Evolutionary conservation across 2,888 invertebrate genomes (phyloP).

Genomic region (Synergus gifuensis): DNA sequence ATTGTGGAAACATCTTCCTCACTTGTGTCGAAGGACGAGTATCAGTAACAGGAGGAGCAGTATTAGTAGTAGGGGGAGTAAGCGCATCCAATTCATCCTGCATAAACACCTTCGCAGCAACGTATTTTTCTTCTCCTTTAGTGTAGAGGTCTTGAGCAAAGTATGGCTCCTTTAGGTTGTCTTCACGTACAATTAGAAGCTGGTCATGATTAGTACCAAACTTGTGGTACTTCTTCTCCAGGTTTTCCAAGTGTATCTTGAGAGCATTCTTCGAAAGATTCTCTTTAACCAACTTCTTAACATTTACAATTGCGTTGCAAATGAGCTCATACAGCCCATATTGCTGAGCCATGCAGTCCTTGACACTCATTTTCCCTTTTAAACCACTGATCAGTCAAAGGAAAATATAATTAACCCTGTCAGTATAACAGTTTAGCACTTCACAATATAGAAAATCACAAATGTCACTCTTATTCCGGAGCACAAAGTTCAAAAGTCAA

Average conservation of each 20-base stretch:
- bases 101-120: background rate
- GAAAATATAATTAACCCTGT: too few relatives aligned
- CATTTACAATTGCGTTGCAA: background rate
- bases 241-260: background rate
- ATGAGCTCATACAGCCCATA: background rate
- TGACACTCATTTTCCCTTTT: too few relatives aligned
- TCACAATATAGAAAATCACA: rapidly evolving
- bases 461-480: too few relatives aligned
- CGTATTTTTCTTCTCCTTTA: background rate
- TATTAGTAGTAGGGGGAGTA: background rate
- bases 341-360: too few relatives aligned
- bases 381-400: rapidly evolving
- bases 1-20: background rate
- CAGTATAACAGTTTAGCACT: too few relatives aligned
- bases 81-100: background rate
- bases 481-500: too few relatives aligned
- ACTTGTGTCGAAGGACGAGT: too few relatives aligned
- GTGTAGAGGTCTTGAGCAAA: background rate
- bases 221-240: background rate
- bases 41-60: background rate
- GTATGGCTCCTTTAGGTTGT: background rate
- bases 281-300: background rate
- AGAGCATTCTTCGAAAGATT: background rate
- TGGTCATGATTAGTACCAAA: background rate
- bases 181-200: background rate